Evolutionary conservation across 2,113 vertebrate species (phyloP), one percentile per base, ranked within the genome.

Genomic region (Sturnus vulgaris): DNA sequence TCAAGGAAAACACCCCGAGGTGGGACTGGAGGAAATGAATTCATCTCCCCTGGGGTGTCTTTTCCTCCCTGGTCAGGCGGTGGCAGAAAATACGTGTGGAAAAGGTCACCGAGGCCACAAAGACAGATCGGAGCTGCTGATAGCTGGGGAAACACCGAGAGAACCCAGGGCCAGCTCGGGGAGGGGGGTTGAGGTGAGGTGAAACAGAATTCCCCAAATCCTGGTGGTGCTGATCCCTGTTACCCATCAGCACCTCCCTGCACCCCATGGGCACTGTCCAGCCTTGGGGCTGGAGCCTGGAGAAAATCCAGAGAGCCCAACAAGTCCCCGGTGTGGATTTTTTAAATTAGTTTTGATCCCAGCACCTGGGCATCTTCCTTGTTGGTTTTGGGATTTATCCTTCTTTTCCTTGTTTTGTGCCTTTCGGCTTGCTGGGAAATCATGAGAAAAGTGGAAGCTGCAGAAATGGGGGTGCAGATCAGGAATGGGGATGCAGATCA

Each of bases 141-240:
- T 49, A 88, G 79, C 55, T 9, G 49, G 27, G 60, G 88, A 91
- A 81, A 7, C 60, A 63, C n/a, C 30, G 0, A 1, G 0, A 47
- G 33, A 9, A 40, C 15, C 6, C 5, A 0, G 31, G 35, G 53
- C 24, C 1, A 3, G 55, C 49, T 11, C 3, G 0, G 2, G 1
- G 50, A 65, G 33, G 15, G 18, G 11, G 9, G n/a, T 46, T 11
- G 0, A 1, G 1, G 20, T 28, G 42, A 16, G n/a, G 3, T 20
- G n/a, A 6, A 37, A 33, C 37, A 46, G 18, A 82, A 47, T 30
- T 37, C 42, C 11, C n/a, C 46, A 23, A 3, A 0, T 31, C 64
- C 72, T 8, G 1, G 11, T 4, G 73, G 5, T 33, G 11, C 39
- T 22, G 35, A 68, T 28, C 18, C 42, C 47, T 0, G 0, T 19